Evolutionary conservation across 2,888 invertebrate species (phyloP), one percentile per base, ranked within the genome.

Genomic region (Ophion costatus): DNA sequence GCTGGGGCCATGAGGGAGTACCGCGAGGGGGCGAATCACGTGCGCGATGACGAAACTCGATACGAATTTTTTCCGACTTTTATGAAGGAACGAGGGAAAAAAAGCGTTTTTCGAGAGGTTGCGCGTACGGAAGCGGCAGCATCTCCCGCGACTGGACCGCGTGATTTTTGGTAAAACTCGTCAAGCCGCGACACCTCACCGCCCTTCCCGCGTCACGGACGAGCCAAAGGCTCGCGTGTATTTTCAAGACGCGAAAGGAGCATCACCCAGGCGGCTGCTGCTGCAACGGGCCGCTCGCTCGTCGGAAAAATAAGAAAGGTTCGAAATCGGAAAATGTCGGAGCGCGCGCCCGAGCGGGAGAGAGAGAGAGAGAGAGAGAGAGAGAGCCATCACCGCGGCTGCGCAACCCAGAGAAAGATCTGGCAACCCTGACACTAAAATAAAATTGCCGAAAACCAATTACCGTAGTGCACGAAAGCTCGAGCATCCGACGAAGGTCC

Each of bases 361-460:
- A 38, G 38, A 0, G 9, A 38, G 38, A 3, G 38, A 38, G 38
- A 38, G 51, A n/a, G 20, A 29, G 33, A 69, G 42, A 59, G 9
- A 59, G 33, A 61, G 33, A 64, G 29, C 3, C 29, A 29, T 4
- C 29, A 29, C 4, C 29, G 29, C 29, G 29, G 29, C 3, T 29
- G 29, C 29, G 29, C 29, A 79, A 70, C 70, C 51, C 45, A 45
- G 59, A 82, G 71, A 74, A 67, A 57, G 88, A 90, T 90, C 89
- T 90, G 90, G 90, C 91, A 90, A 90, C 89, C 89, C 90, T 89
- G 91, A 90, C 88, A 90, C 87, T 87, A 89, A 90, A 91, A 91
- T 88, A 88, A 88, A 88, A 89, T 87, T 88, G 88, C 81, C 76
- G 82, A 90, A 92, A 91, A 89, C 91, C 90, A 90, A 92, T 92